Percentiles rank a stretch among this genome's conserved stretches.
Conservation (phyloP, 2,797 vertebrate species). For the Arctocebus calabarensis region DNA sequence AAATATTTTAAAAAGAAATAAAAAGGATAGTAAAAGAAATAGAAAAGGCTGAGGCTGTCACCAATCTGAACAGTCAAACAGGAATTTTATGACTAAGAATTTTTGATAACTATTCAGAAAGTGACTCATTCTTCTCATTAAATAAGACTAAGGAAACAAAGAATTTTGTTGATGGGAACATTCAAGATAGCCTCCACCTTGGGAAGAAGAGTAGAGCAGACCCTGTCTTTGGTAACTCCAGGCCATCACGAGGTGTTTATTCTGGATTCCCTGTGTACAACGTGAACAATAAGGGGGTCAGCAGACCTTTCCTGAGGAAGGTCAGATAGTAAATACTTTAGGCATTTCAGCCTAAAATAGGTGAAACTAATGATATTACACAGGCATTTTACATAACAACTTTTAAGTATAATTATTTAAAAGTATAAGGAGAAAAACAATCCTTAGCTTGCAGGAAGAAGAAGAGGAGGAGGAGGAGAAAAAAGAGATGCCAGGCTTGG, state of each 20-base stretch:
- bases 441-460: neutral
- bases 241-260: neutral
- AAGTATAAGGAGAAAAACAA: neutral
- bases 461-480: neutral
- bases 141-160: conserved; percentile 2
- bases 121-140: conserved; percentile 32
- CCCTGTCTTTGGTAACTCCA: neutral
- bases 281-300: neutral
- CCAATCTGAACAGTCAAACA: neutral
- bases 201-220: neutral
- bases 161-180: conserved; percentile 10
- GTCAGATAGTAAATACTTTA: conserved; percentile 7
- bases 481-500: neutral
- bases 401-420: conserved; percentile 19
- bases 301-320: neutral
- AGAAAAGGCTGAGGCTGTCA: neutral
- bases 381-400: neutral
- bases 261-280: neutral
- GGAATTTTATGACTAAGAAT: conserved; percentile 24
- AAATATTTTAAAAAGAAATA: neutral
- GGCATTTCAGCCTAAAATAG: neutral
- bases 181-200: neutral
- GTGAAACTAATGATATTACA: neutral
- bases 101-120: conserved; percentile 26
- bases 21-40: neutral